phyloP scores from a whole-genome alignment of 2,888 invertebrate genomes.

The Stegana nigrithorax region DNA sequence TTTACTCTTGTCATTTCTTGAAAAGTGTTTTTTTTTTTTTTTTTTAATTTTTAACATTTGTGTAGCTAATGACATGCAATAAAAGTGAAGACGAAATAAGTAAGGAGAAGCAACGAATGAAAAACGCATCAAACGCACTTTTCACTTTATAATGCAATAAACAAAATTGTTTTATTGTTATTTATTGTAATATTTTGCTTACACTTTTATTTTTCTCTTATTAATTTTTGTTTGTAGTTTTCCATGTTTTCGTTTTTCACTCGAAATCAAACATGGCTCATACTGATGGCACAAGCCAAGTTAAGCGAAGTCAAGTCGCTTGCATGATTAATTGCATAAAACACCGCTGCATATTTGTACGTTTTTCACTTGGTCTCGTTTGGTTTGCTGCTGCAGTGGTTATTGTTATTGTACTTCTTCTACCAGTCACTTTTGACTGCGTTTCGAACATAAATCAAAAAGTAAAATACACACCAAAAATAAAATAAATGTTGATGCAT shows the following conservation, averaged over 20 bases:
- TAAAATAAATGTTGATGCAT: not conserved
- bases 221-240: not conserved
- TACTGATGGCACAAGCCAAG: slow-evolving; percentile 4
- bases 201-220: not conserved
- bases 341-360: too few relatives aligned
- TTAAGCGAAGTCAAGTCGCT: too few relatives aligned
- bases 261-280: not conserved
- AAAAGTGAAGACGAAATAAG: not conserved
- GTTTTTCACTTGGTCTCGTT: too few relatives aligned
- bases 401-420: not conserved
- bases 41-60: not conserved
- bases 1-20: not conserved
- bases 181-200: not conserved
- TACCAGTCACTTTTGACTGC: not conserved
- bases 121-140: not conserved
- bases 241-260: not conserved
- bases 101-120: not conserved
- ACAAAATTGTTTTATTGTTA: slow-evolving; percentile 10
- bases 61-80: not conserved
- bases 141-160: slow-evolving; percentile 2
- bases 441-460: slow-evolving; percentile 9
- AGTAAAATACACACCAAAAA: too few relatives aligned
- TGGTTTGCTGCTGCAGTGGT: not conserved
- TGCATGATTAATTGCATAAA: slow-evolving; percentile 16
- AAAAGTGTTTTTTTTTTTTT: not conserved